These are phyloP conservation scores for Brachynemurus nebulosus DNA, from an alignment of 2,888 invertebrate genomes.

Conservation along the genomic window DNA sequence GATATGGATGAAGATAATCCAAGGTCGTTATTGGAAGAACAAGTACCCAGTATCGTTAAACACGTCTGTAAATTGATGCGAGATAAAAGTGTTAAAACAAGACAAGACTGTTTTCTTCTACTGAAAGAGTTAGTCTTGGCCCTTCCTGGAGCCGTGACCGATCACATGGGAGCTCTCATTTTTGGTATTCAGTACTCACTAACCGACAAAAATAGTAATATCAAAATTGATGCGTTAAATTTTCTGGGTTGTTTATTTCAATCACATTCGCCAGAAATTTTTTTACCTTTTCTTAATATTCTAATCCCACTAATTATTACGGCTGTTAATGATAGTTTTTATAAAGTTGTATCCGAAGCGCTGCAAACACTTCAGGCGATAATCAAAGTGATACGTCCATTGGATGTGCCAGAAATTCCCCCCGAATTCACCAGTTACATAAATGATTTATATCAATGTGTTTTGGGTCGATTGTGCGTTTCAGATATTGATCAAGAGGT, in stretches of 20 bases:
- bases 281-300: conserved; percentile 65
- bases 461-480: conserved; percentile 72
- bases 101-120: conserved; percentile 83
- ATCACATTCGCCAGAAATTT: conserved; percentile 63
- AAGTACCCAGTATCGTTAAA: conserved; percentile 67
- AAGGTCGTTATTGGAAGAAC: conserved; percentile 45
- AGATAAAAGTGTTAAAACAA: conserved; percentile 72
- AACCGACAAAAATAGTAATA: conserved; percentile 86
- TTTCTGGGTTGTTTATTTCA: conserved; percentile 77
- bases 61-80: conserved; percentile 77
- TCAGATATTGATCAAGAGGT: conserved; percentile 99
- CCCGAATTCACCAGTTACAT: conserved; percentile 70
- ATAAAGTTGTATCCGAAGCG: conserved; percentile 97
- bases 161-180: conserved; percentile 70
- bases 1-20: conserved; percentile 49
- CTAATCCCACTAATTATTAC: conserved; percentile 74
- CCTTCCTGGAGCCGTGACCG: conserved; percentile 75
- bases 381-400: conserved; percentile 83
- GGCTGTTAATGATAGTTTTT: conserved; percentile 90
- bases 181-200: conserved; percentile 82
- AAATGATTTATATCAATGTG: conserved; percentile 68
- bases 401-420: conserved; percentile 35
- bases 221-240: conserved; percentile 92
- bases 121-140: conserved; percentile 82
- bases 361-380: conserved; percentile 83